A percentile compares a stretch with the other conserved stretches of the same genome.
Evolutionary conservation across 2,888 invertebrate species (phyloP).

Genomic region (Trichopria drosophilae): DNA sequence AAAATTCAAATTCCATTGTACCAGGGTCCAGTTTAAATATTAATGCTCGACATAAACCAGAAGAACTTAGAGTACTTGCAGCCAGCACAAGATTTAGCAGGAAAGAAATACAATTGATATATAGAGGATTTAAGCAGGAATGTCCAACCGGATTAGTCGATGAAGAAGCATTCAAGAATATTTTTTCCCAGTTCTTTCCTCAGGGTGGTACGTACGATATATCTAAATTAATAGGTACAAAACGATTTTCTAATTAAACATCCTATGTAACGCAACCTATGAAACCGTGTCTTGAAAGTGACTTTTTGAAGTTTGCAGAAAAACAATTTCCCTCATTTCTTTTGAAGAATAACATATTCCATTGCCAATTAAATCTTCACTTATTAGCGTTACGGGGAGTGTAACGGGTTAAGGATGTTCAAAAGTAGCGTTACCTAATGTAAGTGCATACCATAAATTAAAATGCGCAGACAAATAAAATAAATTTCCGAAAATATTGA

Average conservation of each 20-base stretch:
- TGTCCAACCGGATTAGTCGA: conserved; percentile 85
- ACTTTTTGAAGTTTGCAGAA: no score
- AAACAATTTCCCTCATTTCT: no score
- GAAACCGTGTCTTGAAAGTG: background rate
- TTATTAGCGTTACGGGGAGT: no score
- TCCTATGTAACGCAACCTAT: background rate
- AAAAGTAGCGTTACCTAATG: no score
- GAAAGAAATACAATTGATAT: conserved; percentile 87
- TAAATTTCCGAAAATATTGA: no score
- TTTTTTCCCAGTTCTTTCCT: conserved; percentile 87
- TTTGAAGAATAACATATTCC: no score
- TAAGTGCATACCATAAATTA: no score
- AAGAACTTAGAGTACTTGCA: conserved; percentile 76
- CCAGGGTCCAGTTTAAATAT: no score
- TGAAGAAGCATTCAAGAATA: conserved; percentile 85
- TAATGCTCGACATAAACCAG: conserved; percentile 76
- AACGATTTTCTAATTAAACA: conserved; percentile 11
- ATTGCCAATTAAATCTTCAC: no score
- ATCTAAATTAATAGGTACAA: background rate
- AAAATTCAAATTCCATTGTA: no score
- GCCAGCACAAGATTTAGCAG: conserved; percentile 77
- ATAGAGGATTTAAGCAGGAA: conserved; percentile 88
- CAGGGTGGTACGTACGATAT: conserved; percentile 72
- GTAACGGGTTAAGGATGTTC: no score
- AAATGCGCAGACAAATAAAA: no score